A percentile compares a stretch with the other conserved stretches of the same genome.
Evolutionary conservation across 2,113 vertebrate genomes (phyloP).

Genomic region (Aythya baeri): DNA sequence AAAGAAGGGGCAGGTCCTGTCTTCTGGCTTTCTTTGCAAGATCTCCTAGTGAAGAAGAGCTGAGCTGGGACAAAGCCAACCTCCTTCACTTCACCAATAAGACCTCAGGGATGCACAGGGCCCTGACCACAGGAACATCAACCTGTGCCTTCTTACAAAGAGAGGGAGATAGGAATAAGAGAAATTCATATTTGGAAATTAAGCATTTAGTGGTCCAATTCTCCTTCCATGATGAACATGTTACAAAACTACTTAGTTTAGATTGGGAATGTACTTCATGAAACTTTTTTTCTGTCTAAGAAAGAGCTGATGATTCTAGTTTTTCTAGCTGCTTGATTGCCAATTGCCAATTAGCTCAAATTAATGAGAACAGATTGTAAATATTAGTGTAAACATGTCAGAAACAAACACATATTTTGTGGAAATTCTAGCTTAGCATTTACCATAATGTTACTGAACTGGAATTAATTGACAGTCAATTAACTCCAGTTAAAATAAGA

Average conservation of each 20-base stretch:
- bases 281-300: background rate
- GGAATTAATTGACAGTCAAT: background rate
- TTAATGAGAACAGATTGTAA: constrained; percentile 18
- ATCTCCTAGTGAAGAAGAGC: background rate
- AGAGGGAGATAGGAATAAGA: background rate
- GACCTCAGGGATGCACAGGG: background rate
- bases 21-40: background rate
- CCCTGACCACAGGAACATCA: fast-evolving
- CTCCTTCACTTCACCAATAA: background rate
- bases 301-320: background rate
- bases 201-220: background rate
- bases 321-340: constrained; percentile 10
- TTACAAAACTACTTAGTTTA: background rate
- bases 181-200: background rate
- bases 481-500: background rate
- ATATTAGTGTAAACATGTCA: background rate
- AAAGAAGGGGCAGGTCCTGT: background rate
- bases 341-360: constrained; percentile 13
- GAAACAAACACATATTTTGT: background rate
- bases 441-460: background rate
- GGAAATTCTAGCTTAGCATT: background rate
- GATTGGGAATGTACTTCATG: background rate
- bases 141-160: background rate
- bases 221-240: background rate
- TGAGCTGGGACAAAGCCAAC: background rate